Base-by-base conservation (phyloP, 2,797 vertebrate genomes). In the Phrynocephalus guinanensis region DNA sequence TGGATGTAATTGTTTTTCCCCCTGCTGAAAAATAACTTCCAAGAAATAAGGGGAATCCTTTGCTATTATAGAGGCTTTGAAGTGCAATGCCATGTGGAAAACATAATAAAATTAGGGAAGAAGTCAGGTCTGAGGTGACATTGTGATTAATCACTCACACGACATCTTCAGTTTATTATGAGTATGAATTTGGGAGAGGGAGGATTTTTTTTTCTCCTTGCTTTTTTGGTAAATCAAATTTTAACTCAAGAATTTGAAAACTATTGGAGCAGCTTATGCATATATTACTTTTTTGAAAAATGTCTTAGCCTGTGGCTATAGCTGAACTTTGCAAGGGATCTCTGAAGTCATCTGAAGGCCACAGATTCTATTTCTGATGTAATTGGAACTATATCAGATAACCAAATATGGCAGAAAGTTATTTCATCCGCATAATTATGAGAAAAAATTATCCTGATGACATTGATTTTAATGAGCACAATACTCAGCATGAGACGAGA, bases 311-410 rank as follows among this genome's bases (percentile, higher is more conserved):
- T 73, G 13, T 52, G 87, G 56, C 68, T 50, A 82, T 52, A 73
- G 3, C 38, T 76, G 83, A 85, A 77, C 66, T 66, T 87, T 60
- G 15, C 63, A 85, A 52, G 30, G 85, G 48, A 70, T 82, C 70
- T 85, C 70, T 70, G 28, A 87, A 90, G 56, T 87, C 44, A 84
- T 71, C 85, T 79, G n/a, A 90, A 90, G 72, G 9, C 81, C 0
- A 6, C 0, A 16, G 75, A 79, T 88, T 79, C 1, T 0, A 18
- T 82, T 91, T 48, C 79, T 91, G 1, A 20, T 91, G 60, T 63
- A 81, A 78, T 75, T 83, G 1, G 18, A 4, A 28, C 79, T 67
- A 15, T 20, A 75, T 82, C 63, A 68, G 86, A 79, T 30, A n/a
- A 1, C 5, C 38, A 28, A 88, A 87, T 44, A 60, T 87, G 79